Conservation (phyloP, 2,113 vertebrate species). For the Channa maculata region DNA sequence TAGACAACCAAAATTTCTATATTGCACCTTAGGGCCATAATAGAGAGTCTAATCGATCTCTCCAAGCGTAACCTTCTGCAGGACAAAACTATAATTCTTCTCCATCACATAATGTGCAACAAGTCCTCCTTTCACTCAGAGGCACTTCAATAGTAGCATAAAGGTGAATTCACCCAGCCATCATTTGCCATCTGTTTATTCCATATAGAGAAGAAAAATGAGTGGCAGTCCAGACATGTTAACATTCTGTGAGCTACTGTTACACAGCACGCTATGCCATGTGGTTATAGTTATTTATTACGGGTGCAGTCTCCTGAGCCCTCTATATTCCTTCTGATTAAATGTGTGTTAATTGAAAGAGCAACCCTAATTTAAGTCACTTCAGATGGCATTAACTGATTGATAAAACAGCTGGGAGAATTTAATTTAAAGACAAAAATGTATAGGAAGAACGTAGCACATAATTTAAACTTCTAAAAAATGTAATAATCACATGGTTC, state of each 20-base stretch:
- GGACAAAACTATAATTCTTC: slow-evolving; percentile 1
- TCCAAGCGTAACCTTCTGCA: slow-evolving; percentile 30
- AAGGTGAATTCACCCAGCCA: slow-evolving; percentile 2
- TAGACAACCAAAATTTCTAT: too few relatives aligned
- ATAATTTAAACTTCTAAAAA: too few relatives aligned
- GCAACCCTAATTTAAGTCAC: slow-evolving; percentile 10
- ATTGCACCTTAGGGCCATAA: too few relatives aligned
- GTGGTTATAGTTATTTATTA: slow-evolving; percentile 7
- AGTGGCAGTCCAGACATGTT: not conserved
- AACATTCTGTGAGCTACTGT: not conserved
- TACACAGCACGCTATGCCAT: not conserved
- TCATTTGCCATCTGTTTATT: slow-evolving; percentile 24
- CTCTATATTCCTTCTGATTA: slow-evolving; percentile 3
- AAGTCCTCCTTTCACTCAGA: not conserved
- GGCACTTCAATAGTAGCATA: not conserved
- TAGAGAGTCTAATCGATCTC: not conserved
- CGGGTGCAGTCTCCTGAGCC: slow-evolving; percentile 2
- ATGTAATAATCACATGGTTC: too few relatives aligned
- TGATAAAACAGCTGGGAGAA: too few relatives aligned
- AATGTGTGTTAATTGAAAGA: slow-evolving; percentile 27
- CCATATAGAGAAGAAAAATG: not conserved
- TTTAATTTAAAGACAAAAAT: too few relatives aligned
- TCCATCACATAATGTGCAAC: not conserved
- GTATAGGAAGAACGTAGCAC: too few relatives aligned
- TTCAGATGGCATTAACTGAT: not conserved